Evolutionary conservation across 2,797 vertebrate genomes (phyloP), one percentile per base, ranked within the genome.

Genomic region (Prionace glauca): DNA sequence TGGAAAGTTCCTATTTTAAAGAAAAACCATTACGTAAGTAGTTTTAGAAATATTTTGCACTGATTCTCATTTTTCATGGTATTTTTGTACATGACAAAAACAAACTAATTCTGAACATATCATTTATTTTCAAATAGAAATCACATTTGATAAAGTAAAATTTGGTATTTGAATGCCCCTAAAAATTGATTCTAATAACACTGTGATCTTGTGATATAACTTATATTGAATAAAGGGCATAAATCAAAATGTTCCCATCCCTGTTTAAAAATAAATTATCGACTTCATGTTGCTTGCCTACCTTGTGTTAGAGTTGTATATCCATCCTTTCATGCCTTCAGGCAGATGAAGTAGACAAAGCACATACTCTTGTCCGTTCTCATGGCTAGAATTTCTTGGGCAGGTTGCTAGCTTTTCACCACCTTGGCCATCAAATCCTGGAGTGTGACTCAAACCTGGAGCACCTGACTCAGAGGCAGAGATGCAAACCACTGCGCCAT

Each of bases 1-100:
- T 99, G 97, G 99, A 99, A 95, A 99, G 99, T 96, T 99, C 99
- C 36, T 99, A 99, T 97, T 99, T 99, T 97, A 99, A 99, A 96
- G 99, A 99, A 96, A 99, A 99, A 96, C 99, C 99, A 10, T 96
- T 99, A 24, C 99, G 99, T 99, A 96, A 99, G 99, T 99, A 32
- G 3, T 9, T 0, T 4, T 1, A 36, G 7, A 95, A 95, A 74
- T 94, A 74, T 72, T 72, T 94, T 56, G n/a, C n/a, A 24, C 32
- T 32, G 45, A 50, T 77, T 95, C 45, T 20, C 3, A 45, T 12
- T 94, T 69, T 45, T 87, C 45, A 69, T 92, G 29, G 22, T 26
- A 29, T 69, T 45, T 65, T 18, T 65, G 7, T 95, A n/a, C 29
- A 32, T 14, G 56, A 56, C 50, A 56, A 32, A 32, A 56, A 9